phyloP scores from a whole-genome alignment of 2,113 vertebrate genomes.

The Aspidoscelis tigris region DNA sequence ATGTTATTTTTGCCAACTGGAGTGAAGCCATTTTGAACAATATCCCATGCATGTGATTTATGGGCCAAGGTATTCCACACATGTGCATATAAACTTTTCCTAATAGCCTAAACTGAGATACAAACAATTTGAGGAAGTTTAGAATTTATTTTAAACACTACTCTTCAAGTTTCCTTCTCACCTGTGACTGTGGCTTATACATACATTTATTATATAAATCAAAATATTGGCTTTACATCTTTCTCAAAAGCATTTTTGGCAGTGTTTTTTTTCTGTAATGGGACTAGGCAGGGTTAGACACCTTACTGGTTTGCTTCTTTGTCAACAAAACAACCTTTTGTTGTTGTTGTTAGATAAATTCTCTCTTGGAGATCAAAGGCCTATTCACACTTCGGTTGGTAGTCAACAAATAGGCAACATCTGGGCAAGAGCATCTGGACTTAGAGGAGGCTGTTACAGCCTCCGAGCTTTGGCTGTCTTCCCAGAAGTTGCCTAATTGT shows the following conservation, averaged over 20 bases:
- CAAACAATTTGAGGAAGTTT: slow-evolving; percentile 80
- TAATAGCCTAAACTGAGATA: slow-evolving; percentile 62
- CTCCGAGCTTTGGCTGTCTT: too few relatives aligned
- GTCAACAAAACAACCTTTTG: neutral
- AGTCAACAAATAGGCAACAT: too few relatives aligned
- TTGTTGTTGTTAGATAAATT: too few relatives aligned
- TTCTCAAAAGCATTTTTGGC: slow-evolving; percentile 23
- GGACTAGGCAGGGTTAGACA: neutral
- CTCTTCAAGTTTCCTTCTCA: slow-evolving; percentile 57
- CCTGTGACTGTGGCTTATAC: slow-evolving; percentile 51
- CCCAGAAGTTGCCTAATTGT: too few relatives aligned
- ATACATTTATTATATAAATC: slow-evolving; percentile 49
- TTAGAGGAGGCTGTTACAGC: too few relatives aligned
- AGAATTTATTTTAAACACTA: slow-evolving; percentile 63
- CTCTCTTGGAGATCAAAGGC: too few relatives aligned
- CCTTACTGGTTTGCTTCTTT: neutral
- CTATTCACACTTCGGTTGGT: too few relatives aligned
- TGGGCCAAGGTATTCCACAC: slow-evolving; percentile 52
- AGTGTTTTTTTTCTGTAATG: slow-evolving; percentile 26
- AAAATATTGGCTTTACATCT: slow-evolving; percentile 22
- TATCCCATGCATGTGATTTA: slow-evolving; percentile 31
- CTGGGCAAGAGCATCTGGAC: too few relatives aligned
- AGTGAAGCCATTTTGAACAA: slow-evolving; percentile 39
- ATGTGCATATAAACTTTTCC: slow-evolving; percentile 50
- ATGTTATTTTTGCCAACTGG: slow-evolving; percentile 34